A percentile compares a stretch with the other conserved stretches of the same genome.
These are phyloP conservation scores for Margarornis squamiger DNA, from an alignment of 2,797 vertebrate genomes.

Conservation along the genomic window DNA sequence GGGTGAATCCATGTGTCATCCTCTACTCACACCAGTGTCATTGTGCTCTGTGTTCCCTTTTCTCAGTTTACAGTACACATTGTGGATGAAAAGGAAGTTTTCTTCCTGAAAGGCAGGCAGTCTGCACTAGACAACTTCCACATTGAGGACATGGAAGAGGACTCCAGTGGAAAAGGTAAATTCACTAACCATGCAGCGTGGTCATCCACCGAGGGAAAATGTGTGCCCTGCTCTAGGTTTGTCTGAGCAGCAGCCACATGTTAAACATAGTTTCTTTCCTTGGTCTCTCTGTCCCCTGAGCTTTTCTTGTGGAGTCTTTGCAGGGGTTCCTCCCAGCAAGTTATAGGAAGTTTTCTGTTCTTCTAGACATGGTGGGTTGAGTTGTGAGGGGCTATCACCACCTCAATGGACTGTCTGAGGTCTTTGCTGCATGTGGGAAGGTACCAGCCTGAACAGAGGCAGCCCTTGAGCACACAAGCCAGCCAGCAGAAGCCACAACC, in stretches of 20 bases:
- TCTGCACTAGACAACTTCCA: constrained; percentile 69
- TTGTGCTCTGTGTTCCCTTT: background rate
- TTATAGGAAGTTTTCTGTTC: background rate
- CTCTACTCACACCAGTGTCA: background rate
- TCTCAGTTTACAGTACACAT: constrained; percentile 83
- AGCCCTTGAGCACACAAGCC: background rate
- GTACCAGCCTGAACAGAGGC: accelerated
- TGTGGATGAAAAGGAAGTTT: constrained; percentile 77
- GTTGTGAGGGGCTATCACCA: background rate
- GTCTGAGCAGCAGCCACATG: background rate
- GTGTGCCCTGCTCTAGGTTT: background rate
- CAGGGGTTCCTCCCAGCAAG: background rate
- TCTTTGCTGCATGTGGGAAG: background rate
- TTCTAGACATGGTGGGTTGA: background rate
- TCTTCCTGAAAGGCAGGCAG: constrained; percentile 76
- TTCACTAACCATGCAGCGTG: background rate
- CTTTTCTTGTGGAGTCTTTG: background rate
- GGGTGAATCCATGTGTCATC: accelerated
- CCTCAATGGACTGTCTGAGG: background rate
- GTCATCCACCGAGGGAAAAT: background rate
- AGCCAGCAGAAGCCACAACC: background rate
- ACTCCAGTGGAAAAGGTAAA: constrained; percentile 17
- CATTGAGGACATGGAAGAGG: background rate
- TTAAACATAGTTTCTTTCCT: background rate
- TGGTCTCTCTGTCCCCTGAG: background rate